These are phyloP conservation scores for Dyspetes luteomarginatus DNA, from an alignment of 2,888 invertebrate species.

Conservation along the genomic window DNA sequence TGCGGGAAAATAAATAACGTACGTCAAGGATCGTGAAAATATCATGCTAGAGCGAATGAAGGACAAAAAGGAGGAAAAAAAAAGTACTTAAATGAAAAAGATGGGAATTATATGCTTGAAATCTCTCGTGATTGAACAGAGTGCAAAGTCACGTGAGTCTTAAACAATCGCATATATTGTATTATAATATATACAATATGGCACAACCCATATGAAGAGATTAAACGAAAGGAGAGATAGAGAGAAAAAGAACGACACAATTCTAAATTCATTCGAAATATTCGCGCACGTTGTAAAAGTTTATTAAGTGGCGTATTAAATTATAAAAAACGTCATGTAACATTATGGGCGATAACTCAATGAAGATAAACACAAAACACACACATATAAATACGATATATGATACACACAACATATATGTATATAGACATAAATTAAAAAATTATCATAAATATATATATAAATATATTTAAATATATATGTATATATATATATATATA, in stretches of 20 bases:
- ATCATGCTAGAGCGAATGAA: not conserved
- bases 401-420: conserved; percentile 54
- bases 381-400: conserved; percentile 56
- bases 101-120: conserved; percentile 26
- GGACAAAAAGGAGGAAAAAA: not conserved
- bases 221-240: conserved; percentile 22
- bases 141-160: not conserved
- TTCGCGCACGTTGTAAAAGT: conserved; percentile 65
- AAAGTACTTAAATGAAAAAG: not conserved
- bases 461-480: conserved; percentile 50
- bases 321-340: conserved; percentile 30
- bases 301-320: conserved; percentile 59
- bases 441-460: conserved; percentile 62
- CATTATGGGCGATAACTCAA: conserved; percentile 39
- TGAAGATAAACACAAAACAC: conserved; percentile 41
- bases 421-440: conserved; percentile 64
- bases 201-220: not conserved
- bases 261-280: conserved; percentile 67
- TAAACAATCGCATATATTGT: conserved; percentile 25
- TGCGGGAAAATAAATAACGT: not conserved
- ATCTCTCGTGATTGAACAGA: conserved; percentile 15
- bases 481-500: conserved; percentile 41
- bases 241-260: conserved; percentile 52
- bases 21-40: not conserved
- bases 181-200: conserved; percentile 32